phyloP scores from a whole-genome alignment of 2,888 invertebrate species.

The Syrista parreyssii region DNA sequence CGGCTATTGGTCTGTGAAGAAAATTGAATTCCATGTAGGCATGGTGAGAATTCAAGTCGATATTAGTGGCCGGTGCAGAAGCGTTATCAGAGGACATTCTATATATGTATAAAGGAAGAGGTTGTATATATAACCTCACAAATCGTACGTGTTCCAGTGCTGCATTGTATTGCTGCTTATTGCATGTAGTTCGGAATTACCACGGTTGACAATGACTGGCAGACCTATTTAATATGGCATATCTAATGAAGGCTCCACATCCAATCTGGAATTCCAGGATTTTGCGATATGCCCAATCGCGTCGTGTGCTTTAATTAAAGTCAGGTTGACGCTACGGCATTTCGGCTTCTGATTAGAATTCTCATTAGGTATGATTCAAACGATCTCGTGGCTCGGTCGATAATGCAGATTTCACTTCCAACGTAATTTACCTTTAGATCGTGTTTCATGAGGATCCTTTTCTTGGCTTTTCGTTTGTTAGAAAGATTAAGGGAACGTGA shows the following conservation, averaged over 20 bases:
- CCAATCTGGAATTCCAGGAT: background rate
- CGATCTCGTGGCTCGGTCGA: background rate
- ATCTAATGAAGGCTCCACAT: background rate
- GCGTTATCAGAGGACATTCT: background rate
- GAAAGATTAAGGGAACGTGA: background rate
- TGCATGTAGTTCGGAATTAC: background rate
- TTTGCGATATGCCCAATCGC: background rate
- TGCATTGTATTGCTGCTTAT: background rate
- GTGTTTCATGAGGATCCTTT: background rate
- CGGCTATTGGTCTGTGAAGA: conserved; percentile 89
- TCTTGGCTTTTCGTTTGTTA: background rate
- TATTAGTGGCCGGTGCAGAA: background rate
- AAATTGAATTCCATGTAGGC: background rate
- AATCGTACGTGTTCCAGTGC: background rate
- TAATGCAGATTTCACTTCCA: background rate
- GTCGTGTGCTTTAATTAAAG: background rate
- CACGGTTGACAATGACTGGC: background rate
- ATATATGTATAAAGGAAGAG: background rate
- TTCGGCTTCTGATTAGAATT: background rate
- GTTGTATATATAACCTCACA: background rate
- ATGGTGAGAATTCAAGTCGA: background rate
- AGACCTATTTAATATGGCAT: background rate
- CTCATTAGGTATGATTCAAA: background rate
- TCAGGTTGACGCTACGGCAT: background rate
- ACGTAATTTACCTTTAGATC: background rate